Conservation (phyloP, 2,888 invertebrate genomes). For the Calameuta idolon region DNA sequence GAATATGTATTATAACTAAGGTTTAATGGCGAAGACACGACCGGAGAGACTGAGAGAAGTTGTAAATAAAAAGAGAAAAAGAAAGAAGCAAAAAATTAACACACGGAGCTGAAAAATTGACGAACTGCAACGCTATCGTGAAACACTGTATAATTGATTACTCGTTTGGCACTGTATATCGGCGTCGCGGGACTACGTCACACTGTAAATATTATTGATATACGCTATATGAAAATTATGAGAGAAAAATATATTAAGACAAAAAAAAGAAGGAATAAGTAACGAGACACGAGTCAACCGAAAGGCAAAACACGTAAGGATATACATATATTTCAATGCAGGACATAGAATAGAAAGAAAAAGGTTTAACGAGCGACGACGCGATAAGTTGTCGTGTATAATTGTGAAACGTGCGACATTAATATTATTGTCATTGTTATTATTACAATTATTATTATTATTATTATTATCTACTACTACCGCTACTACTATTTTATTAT, state of each 20-base stretch:
- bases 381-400: constrained; percentile 19
- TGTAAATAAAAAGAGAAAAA: neutral
- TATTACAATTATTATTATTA: constrained; percentile 17
- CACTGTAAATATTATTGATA: constrained; percentile 53
- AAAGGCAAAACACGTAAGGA: constrained; percentile 18
- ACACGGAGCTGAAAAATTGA: neutral
- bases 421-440: constrained; percentile 15
- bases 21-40: neutral
- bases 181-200: neutral
- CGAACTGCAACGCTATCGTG: neutral
- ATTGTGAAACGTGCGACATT: constrained; percentile 7
- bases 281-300: neutral
- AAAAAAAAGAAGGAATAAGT: neutral
- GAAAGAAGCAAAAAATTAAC: neutral
- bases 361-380: neutral
- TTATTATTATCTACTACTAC: neutral
- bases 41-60: neutral
- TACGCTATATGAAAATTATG: constrained; percentile 31
- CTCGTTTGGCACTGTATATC: neutral
- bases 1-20: neutral
- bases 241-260: constrained; percentile 28
- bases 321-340: constrained; percentile 29
- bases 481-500: neutral
- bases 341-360: constrained; percentile 31
- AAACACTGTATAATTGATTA: neutral